Evolutionary conservation across 2,888 invertebrate genomes (phyloP).

Genomic region (Lochmaea capreae): DNA sequence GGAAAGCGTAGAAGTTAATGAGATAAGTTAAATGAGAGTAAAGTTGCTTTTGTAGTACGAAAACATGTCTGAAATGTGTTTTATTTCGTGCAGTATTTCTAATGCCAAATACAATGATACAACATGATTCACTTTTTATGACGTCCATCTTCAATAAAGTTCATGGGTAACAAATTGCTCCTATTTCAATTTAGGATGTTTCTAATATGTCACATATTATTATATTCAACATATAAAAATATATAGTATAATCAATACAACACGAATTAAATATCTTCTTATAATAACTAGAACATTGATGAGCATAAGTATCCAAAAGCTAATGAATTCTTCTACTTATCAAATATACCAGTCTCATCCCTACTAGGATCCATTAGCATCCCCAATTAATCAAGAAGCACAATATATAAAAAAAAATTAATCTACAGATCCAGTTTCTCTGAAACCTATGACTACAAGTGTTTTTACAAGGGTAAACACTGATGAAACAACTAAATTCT

Average conservation of each 20-base stretch:
- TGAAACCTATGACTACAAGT: conserved; percentile 77
- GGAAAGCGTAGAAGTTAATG: too few relatives aligned
- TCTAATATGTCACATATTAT: too few relatives aligned
- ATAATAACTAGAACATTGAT: conserved; percentile 48
- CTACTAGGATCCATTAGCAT: conserved; percentile 88
- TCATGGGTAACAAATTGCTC: too few relatives aligned
- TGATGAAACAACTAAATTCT: conserved; percentile 83
- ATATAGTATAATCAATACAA: background rate
- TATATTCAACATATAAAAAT: background rate
- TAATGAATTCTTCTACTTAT: conserved; percentile 85
- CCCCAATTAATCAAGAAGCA: conserved; percentile 94
- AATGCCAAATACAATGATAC: too few relatives aligned
- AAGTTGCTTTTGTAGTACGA: too few relatives aligned
- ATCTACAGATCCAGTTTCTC: conserved; percentile 73
- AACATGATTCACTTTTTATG: too few relatives aligned
- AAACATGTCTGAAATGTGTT: too few relatives aligned
- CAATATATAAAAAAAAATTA: conserved; percentile 77
- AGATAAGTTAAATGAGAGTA: too few relatives aligned
- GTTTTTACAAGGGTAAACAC: conserved; percentile 76
- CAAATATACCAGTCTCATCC: conserved; percentile 70
- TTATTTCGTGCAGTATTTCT: too few relatives aligned
- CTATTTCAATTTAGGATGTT: too few relatives aligned
- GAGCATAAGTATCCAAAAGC: conserved; percentile 78
- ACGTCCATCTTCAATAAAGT: too few relatives aligned
- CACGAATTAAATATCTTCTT: background rate